Evolutionary conservation across 2,797 vertebrate genomes (phyloP).

Genomic region (Acropternis orthonyx): DNA sequence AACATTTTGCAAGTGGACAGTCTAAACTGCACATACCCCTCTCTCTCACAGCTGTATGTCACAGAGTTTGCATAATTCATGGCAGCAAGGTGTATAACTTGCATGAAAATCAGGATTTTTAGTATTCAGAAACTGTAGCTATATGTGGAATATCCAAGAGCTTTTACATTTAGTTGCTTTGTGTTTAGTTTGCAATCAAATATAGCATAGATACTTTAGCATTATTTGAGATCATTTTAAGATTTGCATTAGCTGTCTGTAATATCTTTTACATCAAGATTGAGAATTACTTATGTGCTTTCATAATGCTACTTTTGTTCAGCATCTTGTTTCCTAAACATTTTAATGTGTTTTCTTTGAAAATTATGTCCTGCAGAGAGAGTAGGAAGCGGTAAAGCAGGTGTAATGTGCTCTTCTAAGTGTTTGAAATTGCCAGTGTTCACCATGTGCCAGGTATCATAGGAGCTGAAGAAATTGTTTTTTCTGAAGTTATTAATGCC

Average conservation of each 20-base stretch:
- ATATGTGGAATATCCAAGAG: background rate
- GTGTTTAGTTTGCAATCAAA: background rate
- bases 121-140: background rate
- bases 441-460: rapidly evolving
- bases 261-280: background rate
- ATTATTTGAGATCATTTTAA: background rate
- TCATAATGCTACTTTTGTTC: background rate
- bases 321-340: background rate
- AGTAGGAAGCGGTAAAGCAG: background rate
- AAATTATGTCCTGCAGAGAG: background rate
- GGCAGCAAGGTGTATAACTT: background rate
- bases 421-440: background rate
- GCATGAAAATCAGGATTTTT: background rate
- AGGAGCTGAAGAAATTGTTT: background rate
- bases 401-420: background rate
- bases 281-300: background rate
- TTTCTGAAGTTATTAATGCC: background rate
- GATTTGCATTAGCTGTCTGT: background rate
- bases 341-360: background rate
- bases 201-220: background rate
- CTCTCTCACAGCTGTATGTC: background rate
- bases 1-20: background rate
- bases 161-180: background rate
- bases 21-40: background rate
- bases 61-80: background rate